Base-by-base conservation (phyloP, 2,113 vertebrate species). In the Lepus americanus region DNA sequence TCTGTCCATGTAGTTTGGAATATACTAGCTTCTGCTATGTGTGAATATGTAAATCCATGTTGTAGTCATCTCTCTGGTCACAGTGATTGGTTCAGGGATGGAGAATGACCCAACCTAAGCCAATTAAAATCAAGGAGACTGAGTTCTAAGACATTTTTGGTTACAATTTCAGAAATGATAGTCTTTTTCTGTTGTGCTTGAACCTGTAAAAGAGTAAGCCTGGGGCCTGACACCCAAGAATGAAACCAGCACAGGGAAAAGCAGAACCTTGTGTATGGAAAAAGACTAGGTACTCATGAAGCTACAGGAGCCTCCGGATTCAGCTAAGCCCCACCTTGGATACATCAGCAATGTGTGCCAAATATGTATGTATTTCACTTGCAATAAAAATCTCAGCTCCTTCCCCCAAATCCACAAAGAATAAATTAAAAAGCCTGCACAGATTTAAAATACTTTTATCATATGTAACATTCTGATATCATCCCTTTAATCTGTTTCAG, bases 171-270 rank as follows among this genome's bases (percentile, higher is more conserved):
- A 51, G 83, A 94, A 94, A 51, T 91, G 78, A 33, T 6, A 33
- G 33, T 66, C 73, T 83, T 94, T 89, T 84, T 70, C 87, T 94
- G 20, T 67, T 81, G 83, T 13, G 72, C 22, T 85, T 92, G 44
- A 92, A 79, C 31, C 25, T 83, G 10, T 87, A 16, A 27, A 86
- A 69, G 12, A 63, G 6, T 88, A 80, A 95, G 8, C 3, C 14
- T 84, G n/a, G 13, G 55, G 79, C 33, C 13, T 2, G 53, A 6
- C 4, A 36, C 23, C n/a, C 67, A 74, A 94, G 85, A 63, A 81
- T 5, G 55, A 96, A 96, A 64, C 29, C 67, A 64, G 63, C 10
- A 44, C 4, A 64, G 29, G 59, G 55, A 92, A 82, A 95, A 77
- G 36, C 53, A 78, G 81, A 44, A 63, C 17, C 5, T 86, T 85